These are phyloP conservation scores for Dichetophora obliterata DNA, from an alignment of 2,888 invertebrate species.

Conservation along the genomic window DNA sequence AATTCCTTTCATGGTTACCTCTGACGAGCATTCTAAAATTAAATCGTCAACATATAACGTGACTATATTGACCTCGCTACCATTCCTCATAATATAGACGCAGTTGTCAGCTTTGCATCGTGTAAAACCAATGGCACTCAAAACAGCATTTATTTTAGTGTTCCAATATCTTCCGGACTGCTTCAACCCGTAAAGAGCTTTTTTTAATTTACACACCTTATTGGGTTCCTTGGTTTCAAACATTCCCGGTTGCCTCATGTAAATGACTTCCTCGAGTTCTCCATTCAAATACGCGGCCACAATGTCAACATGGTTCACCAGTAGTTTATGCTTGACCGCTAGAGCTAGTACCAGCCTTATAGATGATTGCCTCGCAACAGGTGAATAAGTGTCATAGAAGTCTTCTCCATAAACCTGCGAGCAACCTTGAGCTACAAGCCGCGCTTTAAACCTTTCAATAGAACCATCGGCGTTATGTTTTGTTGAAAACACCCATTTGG, in stretches of 20 bases:
- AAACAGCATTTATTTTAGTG: slow-evolving; percentile 30
- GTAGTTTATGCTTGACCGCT: neutral
- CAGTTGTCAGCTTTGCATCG: slow-evolving; percentile 15
- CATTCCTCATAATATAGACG: neutral
- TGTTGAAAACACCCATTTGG: neutral
- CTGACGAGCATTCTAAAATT: neutral
- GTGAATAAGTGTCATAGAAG: neutral
- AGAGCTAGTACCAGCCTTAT: neutral
- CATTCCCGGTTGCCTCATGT: neutral
- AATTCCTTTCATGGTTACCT: slow-evolving; percentile 22
- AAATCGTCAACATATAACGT: slow-evolving; percentile 7
- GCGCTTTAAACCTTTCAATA: slow-evolving; percentile 49
- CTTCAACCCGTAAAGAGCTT: slow-evolving; percentile 31
- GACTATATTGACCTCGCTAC: slow-evolving; percentile 18
- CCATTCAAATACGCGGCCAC: slow-evolving; percentile 15
- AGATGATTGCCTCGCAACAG: neutral
- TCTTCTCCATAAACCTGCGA: slow-evolving; percentile 47
- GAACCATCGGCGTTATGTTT: slow-evolving; percentile 45
- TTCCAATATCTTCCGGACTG: slow-evolving; percentile 35
- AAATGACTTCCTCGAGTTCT: neutral
- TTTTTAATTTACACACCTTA: slow-evolving; percentile 25
- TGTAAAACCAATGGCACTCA: slow-evolving; percentile 16
- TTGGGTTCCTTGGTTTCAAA: neutral
- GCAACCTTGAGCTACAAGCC: slow-evolving; percentile 53
- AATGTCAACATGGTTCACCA: neutral